Evolutionary conservation across 2,888 invertebrate genomes (phyloP).

Genomic region (Marronus borbonicus): DNA sequence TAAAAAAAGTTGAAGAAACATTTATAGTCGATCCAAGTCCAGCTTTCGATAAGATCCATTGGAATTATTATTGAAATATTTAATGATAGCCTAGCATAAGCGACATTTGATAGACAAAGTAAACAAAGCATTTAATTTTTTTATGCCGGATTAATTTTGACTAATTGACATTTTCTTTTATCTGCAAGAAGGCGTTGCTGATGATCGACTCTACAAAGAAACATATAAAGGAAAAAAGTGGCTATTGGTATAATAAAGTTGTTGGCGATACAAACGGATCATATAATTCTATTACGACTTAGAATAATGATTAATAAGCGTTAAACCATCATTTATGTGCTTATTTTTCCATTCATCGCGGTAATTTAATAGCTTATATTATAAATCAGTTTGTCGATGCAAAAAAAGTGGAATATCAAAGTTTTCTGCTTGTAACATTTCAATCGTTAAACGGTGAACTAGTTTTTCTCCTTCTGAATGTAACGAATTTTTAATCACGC

Average conservation of each 20-base stretch:
- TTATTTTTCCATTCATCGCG: neutral
- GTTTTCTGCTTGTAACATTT: neutral
- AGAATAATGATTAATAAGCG: slow-evolving; percentile 17
- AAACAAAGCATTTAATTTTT: slow-evolving; percentile 23
- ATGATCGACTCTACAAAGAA: neutral
- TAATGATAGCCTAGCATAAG: too few relatives aligned
- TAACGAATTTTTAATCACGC: neutral
- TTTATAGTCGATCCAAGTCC: too few relatives aligned
- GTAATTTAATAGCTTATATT: neutral
- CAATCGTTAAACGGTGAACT: neutral
- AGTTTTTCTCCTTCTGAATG: neutral
- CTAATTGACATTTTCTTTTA: neutral
- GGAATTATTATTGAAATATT: too few relatives aligned
- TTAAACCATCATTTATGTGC: slow-evolving; percentile 9
- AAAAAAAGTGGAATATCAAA: neutral
- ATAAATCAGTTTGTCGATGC: neutral
- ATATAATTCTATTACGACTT: slow-evolving; percentile 1
- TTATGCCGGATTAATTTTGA: neutral
- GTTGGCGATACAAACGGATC: neutral
- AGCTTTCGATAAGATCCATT: too few relatives aligned
- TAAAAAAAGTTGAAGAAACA: too few relatives aligned
- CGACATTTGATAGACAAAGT: slow-evolving; percentile 3
- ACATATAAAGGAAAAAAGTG: neutral
- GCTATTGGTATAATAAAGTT: neutral
- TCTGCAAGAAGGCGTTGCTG: neutral